Percentiles rank a stretch among this genome's conserved stretches.
Conservation (phyloP, 2,113 vertebrate species). For the Apistogramma diplotaenia region DNA sequence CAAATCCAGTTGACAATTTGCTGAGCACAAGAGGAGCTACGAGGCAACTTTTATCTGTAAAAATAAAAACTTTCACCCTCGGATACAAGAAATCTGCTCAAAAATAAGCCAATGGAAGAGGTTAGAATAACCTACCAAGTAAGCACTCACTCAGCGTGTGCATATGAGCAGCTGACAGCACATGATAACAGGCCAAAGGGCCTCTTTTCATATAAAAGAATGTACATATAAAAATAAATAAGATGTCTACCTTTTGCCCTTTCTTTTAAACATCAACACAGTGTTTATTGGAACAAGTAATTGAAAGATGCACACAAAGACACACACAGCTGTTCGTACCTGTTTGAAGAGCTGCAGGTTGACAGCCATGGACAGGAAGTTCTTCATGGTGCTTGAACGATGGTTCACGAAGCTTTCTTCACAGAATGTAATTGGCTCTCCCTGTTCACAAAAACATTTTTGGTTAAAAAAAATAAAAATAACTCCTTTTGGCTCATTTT, state of each 20-base stretch:
- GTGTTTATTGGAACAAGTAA: not conserved
- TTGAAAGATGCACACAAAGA: not conserved
- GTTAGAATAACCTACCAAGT: not conserved
- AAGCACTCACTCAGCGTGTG: not conserved
- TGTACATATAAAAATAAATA: not conserved
- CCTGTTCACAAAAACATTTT: conserved; percentile 73
- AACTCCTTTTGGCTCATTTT: not conserved
- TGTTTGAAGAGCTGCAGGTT: conserved; percentile 98
- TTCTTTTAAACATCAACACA: not conserved
- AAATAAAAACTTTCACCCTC: not conserved
- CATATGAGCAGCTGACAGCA: not conserved
- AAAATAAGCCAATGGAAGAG: conserved; percentile 16
- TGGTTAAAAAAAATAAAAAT: conserved; percentile 5
- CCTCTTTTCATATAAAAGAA: not conserved
- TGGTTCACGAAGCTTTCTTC: conserved; percentile 92
- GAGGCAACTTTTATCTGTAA: conserved; percentile 9
- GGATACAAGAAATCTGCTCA: not conserved
- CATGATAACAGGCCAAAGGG: not conserved
- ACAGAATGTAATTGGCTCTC: conserved; percentile 92
- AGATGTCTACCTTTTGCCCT: too few species aligned
- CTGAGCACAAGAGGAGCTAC: conserved; percentile 35
- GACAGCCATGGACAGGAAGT: conserved; percentile 92
- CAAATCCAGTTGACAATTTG: conserved; percentile 28
- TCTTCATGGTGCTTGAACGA: conserved; percentile 88
- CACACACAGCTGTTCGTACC: conserved; percentile 74